Evolutionary conservation across 1,140 invertebrate species (phyloP).

Genomic region (Xylocopa sonorina): DNA sequence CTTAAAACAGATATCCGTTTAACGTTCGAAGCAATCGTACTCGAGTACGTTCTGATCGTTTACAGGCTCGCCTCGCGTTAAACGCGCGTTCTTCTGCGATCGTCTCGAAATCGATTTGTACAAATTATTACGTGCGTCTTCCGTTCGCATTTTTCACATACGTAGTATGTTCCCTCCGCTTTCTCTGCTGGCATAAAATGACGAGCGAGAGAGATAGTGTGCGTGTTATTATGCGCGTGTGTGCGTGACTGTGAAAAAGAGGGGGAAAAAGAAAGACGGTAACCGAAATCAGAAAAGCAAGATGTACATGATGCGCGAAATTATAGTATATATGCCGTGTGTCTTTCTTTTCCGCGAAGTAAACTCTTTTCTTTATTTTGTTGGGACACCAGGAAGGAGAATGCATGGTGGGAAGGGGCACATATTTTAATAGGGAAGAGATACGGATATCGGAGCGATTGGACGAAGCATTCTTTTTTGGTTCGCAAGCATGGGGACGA

Average conservation of each 20-base stretch:
- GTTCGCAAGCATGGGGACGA: slow-evolving; percentile 11
- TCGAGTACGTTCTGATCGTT: no score
- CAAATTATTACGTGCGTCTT: slow-evolving; percentile 7
- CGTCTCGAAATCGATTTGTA: not conserved
- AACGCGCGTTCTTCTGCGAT: not conserved
- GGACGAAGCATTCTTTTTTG: slow-evolving; percentile 4
- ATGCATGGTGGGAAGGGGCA: slow-evolving; percentile 8
- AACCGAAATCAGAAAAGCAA: slow-evolving; percentile 22
- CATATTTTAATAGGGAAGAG: not conserved
- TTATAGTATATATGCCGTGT: slow-evolving; percentile 47
- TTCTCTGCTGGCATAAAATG: not conserved
- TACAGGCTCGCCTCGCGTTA: not conserved
- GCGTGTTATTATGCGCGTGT: no score
- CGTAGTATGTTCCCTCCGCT: slow-evolving; percentile 13
- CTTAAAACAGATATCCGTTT: not conserved
- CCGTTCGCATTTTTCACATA: slow-evolving; percentile 25
- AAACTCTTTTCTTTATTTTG: slow-evolving; percentile 28
- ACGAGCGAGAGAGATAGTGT: not conserved
- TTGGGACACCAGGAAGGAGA: slow-evolving; percentile 44
- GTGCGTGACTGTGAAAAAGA: no score
- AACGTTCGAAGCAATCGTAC: no score
- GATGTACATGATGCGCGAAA: slow-evolving; percentile 22
- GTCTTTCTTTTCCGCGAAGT: slow-evolving; percentile 45
- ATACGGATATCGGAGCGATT: not conserved
- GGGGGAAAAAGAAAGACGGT: slow-evolving; percentile 14